A percentile compares a stretch with the other conserved stretches of the same genome.
Evolutionary conservation across 1,140 invertebrate genomes (phyloP).

Genomic region (Meloidogyne hapla): DNA sequence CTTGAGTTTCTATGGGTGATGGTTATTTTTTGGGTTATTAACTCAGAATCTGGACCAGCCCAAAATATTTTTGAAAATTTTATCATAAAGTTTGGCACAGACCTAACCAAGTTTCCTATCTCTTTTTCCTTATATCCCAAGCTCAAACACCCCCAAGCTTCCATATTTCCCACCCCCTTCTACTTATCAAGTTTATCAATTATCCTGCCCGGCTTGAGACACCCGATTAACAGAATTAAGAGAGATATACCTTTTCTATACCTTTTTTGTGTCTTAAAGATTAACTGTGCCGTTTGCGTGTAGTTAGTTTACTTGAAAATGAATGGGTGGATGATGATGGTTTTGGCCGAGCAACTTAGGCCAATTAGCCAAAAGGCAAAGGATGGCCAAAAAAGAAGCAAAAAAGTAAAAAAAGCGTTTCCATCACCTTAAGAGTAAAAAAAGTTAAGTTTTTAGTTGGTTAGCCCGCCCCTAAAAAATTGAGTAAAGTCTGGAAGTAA

Average conservation of each 20-base stretch:
- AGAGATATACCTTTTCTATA: not conserved
- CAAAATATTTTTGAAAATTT: no score
- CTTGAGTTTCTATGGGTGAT: no score
- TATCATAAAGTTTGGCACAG: no score
- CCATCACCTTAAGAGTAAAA: slow-evolving; percentile 1
- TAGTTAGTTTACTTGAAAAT: slow-evolving; percentile 11
- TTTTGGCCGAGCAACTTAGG: slow-evolving; percentile 1
- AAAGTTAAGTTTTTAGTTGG: not conserved
- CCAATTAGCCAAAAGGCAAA: slow-evolving; percentile 21
- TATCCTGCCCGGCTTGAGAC: not conserved
- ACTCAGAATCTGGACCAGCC: no score
- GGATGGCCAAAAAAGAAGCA: not conserved
- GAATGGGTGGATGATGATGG: slow-evolving; percentile 4
- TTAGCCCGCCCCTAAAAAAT: not conserved
- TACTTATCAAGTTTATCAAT: no score
- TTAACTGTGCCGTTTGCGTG: not conserved
- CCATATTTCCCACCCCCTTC: no score
- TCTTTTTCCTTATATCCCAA: no score
- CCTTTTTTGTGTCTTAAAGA: not conserved
- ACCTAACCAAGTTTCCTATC: no score
- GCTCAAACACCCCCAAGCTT: no score
- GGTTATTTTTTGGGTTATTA: no score
- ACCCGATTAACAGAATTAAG: not conserved
- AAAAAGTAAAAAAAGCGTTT: not conserved
- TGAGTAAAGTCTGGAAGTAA: not conserved